Conservation (phyloP, 2,113 vertebrate species). For the Sinosuthora webbiana region DNA sequence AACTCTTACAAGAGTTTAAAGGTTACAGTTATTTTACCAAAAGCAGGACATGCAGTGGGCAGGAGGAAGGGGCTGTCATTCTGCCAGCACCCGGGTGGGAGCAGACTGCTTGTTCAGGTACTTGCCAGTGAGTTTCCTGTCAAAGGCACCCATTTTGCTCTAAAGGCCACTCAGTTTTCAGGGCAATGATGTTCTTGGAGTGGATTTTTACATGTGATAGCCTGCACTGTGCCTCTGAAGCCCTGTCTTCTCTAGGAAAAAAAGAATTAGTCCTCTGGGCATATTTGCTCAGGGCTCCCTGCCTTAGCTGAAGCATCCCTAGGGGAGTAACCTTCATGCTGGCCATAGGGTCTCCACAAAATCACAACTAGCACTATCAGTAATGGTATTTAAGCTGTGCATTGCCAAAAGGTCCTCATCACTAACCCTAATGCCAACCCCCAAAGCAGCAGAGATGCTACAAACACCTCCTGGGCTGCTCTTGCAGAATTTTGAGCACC, state of each 20-base stretch:
- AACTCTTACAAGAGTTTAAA: background rate
- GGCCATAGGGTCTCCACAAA: background rate
- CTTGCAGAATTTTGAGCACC: background rate
- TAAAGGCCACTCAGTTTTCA: background rate
- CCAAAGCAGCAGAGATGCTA: background rate
- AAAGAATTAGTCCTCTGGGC: background rate
- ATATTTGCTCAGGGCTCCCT: background rate
- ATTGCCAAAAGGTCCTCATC: background rate
- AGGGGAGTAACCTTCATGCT: background rate
- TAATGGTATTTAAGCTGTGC: background rate
- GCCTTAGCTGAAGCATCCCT: background rate
- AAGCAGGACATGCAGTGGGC: rapidly evolving
- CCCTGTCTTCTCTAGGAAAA: background rate
- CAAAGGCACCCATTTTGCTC: background rate
- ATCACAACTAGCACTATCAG: background rate
- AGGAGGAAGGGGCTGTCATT: background rate
- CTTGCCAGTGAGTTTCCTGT: background rate
- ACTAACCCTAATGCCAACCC: rapidly evolving
- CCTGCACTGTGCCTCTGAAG: background rate
- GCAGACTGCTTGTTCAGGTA: background rate
- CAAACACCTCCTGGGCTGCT: background rate
- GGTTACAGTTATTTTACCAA: background rate
- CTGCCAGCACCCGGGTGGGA: background rate
- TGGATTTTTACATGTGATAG: background rate
- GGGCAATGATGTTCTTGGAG: background rate